Evolutionary conservation across 2,797 vertebrate genomes (phyloP).

Genomic region (Cottoperca gobio): DNA sequence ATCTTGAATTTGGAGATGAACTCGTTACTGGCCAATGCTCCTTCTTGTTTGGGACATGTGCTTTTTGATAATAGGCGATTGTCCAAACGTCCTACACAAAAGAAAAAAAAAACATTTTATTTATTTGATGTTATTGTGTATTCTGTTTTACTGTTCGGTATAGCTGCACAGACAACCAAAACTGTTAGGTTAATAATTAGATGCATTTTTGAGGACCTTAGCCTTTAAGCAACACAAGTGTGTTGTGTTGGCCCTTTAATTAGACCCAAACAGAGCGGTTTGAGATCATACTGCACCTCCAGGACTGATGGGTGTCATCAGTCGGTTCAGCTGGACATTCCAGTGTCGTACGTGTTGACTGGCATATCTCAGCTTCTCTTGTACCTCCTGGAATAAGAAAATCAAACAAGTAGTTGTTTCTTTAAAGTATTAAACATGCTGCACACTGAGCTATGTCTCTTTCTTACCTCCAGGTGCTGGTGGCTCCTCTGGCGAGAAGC

Average conservation of each 20-base stretch:
- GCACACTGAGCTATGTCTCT: background rate
- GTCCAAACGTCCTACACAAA: conserved; percentile 73
- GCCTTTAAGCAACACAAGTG: too few species aligned
- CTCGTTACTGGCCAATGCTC: conserved; percentile 85
- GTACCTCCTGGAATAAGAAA: conserved; percentile 74
- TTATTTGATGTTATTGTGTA: too few species aligned
- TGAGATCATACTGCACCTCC: conserved; percentile 72
- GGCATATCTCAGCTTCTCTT: conserved; percentile 80
- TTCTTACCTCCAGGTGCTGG: conserved; percentile 74
- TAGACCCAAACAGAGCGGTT: background rate
- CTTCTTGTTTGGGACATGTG: conserved; percentile 76
- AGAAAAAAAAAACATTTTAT: background rate
- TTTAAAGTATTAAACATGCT: background rate
- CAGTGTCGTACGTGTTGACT: conserved; percentile 83
- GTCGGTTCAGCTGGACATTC: conserved; percentile 86
- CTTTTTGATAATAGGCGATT: conserved; percentile 58
- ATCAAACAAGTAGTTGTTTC: background rate
- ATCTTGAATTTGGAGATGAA: conserved; percentile 83
- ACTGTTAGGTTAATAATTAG: too few species aligned
- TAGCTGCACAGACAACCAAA: background rate
- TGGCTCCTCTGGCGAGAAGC: conserved; percentile 77
- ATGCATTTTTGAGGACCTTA: too few species aligned
- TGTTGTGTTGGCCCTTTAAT: background rate
- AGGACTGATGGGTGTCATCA: conserved; percentile 85
- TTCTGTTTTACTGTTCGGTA: background rate